Percentiles rank a stretch among this genome's conserved stretches.
Conservation (phyloP, 2,888 invertebrate species). For the Criorhina ranunculi region DNA sequence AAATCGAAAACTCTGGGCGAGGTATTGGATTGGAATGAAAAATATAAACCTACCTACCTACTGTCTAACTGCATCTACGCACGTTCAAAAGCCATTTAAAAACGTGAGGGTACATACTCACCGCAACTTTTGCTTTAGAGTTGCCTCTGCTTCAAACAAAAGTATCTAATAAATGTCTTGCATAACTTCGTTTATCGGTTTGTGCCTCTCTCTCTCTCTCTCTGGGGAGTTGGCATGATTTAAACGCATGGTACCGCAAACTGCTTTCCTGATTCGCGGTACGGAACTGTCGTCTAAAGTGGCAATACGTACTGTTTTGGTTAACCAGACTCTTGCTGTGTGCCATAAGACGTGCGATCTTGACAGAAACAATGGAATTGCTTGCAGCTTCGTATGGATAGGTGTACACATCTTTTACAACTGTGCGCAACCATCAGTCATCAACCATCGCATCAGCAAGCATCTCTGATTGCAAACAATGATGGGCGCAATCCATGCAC, state of each 20-base stretch:
- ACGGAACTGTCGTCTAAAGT: constrained; percentile 10
- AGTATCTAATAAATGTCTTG: constrained; percentile 12
- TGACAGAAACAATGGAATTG: constrained; percentile 49
- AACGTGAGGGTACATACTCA: background rate
- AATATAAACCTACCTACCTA: background rate
- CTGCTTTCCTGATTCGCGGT: constrained; percentile 18
- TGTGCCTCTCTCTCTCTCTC: constrained; percentile 2
- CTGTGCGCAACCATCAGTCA: constrained; percentile 24
- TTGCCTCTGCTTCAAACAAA: constrained; percentile 4
- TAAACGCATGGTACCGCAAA: constrained; percentile 35
- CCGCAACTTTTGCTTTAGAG: constrained; percentile 33
- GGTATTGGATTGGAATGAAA: background rate
- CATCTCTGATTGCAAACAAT: constrained; percentile 39
- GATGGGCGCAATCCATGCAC: constrained; percentile 36
- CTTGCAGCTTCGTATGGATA: background rate
- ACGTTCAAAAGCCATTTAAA: constrained; percentile 55
- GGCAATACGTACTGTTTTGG: constrained; percentile 13
- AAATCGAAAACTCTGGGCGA: background rate
- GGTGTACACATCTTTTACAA: background rate
- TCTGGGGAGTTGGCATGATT: background rate
- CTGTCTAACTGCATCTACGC: constrained; percentile 11
- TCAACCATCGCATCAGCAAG: constrained; percentile 22
- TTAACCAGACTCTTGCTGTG: constrained; percentile 32
- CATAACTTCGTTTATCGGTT: background rate
- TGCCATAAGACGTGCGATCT: constrained; percentile 1